Evolutionary conservation across 2,113 vertebrate species (phyloP).

Genomic region (Himantopus leucocephalus): DNA sequence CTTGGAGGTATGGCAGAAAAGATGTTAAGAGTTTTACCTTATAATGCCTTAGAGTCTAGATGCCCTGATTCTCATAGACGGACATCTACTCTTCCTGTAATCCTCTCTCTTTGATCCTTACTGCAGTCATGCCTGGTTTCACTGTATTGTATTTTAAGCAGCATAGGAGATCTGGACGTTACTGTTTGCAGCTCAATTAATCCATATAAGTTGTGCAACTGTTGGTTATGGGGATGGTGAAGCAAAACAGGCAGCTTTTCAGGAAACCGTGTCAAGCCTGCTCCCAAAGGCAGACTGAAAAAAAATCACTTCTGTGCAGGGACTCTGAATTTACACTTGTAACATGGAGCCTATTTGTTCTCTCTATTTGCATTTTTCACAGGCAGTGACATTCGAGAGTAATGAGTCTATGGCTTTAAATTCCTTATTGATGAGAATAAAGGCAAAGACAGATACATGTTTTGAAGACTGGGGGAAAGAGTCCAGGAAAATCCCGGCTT

Average conservation of each 20-base stretch:
- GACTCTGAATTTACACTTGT: not conserved
- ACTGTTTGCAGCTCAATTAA: not conserved
- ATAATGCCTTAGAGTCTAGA: not conserved
- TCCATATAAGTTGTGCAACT: not conserved
- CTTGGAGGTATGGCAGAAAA: not conserved
- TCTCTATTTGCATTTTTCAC: not conserved
- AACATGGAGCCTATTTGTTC: not conserved
- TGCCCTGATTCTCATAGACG: not conserved
- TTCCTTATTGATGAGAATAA: slow-evolving; percentile 63
- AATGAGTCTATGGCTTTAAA: slow-evolving; percentile 24
- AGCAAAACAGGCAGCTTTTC: not conserved
- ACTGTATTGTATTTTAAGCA: not conserved
- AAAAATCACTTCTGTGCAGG: not conserved
- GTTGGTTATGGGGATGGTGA: not conserved
- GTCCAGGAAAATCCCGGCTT: slow-evolving; percentile 41
- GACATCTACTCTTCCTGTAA: not conserved
- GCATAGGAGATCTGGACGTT: not conserved
- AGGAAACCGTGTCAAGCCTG: not conserved
- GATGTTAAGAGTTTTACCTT: not conserved
- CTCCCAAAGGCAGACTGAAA: not conserved
- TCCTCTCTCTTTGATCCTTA: not conserved
- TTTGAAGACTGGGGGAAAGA: slow-evolving; percentile 42
- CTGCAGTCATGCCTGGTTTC: not conserved
- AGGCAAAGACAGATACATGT: slow-evolving; percentile 7
- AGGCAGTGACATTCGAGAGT: not conserved